Conservation (phyloP, 92 coral and sea anemone genomes). For the Zoanthus gigantus region DNA sequence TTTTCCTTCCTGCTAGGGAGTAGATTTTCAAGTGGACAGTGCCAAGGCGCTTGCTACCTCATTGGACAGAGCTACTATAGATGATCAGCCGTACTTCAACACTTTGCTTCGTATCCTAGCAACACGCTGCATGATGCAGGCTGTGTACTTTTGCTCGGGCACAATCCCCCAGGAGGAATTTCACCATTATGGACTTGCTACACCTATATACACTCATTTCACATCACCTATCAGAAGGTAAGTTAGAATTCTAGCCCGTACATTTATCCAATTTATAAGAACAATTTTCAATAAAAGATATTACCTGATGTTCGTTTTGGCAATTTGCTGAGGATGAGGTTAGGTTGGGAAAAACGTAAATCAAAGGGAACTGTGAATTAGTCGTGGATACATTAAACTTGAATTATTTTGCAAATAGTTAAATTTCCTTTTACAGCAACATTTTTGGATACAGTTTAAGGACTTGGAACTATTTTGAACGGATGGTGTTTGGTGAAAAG, state of each 20-base stretch:
- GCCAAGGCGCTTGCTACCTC: conserved; percentile 95
- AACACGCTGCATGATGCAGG: conserved; percentile 99
- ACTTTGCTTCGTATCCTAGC: conserved; percentile 96
- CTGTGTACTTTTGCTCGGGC: conserved; percentile 99
- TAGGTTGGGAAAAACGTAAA: too few relatives aligned
- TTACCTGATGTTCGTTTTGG: too few relatives aligned
- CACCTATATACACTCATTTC: conserved; percentile 97
- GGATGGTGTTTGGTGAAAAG: too few relatives aligned
- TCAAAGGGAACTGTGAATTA: too few relatives aligned
- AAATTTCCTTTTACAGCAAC: too few relatives aligned
- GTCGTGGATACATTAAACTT: too few relatives aligned
- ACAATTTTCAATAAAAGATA: too few relatives aligned
- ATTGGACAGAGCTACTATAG: conserved; percentile 81
- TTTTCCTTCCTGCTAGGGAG: conserved; percentile 60
- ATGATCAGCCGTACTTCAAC: conserved; percentile 94
- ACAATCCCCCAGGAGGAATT: conserved; percentile 89
- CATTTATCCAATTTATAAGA: too few relatives aligned
- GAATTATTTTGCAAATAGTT: too few relatives aligned
- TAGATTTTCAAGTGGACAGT: conserved; percentile 83
- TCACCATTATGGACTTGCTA: conserved; percentile 94
- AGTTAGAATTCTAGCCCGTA: not conserved
- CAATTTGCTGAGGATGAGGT: too few relatives aligned
- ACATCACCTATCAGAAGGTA: conserved; percentile 98
- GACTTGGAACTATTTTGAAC: too few relatives aligned
- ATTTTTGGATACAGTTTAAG: too few relatives aligned